These are phyloP conservation scores for Jaculus jaculus DNA, from an alignment of 2,113 vertebrate species.

Conservation along the genomic window DNA sequence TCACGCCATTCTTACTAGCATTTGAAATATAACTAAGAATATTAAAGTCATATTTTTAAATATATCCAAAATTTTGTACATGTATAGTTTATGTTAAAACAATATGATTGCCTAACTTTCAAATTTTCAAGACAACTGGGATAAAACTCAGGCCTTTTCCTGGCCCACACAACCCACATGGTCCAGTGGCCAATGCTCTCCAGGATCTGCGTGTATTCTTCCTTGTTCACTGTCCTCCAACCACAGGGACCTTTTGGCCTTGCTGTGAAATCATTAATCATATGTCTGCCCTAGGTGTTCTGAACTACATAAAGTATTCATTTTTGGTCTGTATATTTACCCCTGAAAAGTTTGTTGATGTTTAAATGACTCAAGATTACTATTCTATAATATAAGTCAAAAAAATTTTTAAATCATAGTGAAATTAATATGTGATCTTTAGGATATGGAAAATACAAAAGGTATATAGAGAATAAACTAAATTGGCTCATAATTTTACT, in stretches of 20 bases:
- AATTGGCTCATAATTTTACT: background rate
- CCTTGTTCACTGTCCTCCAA: background rate
- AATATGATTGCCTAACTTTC: background rate
- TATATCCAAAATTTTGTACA: slow-evolving; percentile 17
- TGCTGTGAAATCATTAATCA: background rate
- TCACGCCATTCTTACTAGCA: background rate
- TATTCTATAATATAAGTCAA: background rate
- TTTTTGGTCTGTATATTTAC: background rate
- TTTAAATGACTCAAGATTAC: background rate
- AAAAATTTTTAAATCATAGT: background rate
- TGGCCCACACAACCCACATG: background rate
- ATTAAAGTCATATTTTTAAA: background rate
- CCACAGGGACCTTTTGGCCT: background rate
- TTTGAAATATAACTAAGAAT: slow-evolving; percentile 4
- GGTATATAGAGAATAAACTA: background rate
- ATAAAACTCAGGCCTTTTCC: background rate
- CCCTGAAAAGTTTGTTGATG: background rate
- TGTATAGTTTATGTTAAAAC: background rate
- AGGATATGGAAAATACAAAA: background rate
- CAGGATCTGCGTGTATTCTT: background rate
- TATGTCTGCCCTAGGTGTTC: background rate
- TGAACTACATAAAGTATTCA: background rate
- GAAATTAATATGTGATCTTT: background rate
- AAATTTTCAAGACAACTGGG: background rate
- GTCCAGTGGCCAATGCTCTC: background rate